Evolutionary conservation across 2,113 vertebrate species (phyloP), one percentile per base, ranked within the genome.

Genomic region (Lagenorhynchus albirostris): DNA sequence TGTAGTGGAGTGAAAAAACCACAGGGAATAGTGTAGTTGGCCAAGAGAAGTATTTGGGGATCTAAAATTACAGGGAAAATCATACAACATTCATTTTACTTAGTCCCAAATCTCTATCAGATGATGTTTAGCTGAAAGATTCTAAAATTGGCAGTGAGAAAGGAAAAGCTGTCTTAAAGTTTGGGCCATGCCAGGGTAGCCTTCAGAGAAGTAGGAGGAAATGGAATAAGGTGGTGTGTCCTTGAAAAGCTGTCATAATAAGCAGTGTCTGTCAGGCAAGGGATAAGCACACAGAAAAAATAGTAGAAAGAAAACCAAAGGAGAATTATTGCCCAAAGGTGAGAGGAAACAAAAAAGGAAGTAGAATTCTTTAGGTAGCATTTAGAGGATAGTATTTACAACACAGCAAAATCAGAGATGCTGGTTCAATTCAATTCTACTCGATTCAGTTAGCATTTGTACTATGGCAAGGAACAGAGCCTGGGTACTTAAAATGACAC

Each of bases 31-130:
- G 77, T 10, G 6, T 3, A 26, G 67, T 76, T 97, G 89, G 96
- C 97, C 98, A 98, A 97, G 82, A 91, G 95, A 82, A 91, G 91
- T 96, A 94, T 83, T 96, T 47, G n/a, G 89, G 63, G 70, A 96
- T 96, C 96, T 98, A 97, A 97, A 98, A 97, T 98, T 98, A 97
- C 95, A 97, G 79, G 91, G 89, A 95, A 97, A 96, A 96, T 96
- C 93, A 86, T 77, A 95, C 82, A 93, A 55, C 95, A 96, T 98
- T 97, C 91, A 95, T 91, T 97, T 96, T 50, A 90, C 82, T 96
- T 86, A 70, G 86, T 74, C 91, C 96, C 96, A 98, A 97, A 92
- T 96, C 97, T 98, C 97, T 94, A 97, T 97, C 97, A 97, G 96
- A 97, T 95, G 96, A 98, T 94, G 95, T 87, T 82, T 96, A 96